Evolutionary conservation across 92 coral and sea anemone species (phyloP), one percentile per base, ranked within the genome.

Genomic region (Zoanthus gigantus): DNA sequence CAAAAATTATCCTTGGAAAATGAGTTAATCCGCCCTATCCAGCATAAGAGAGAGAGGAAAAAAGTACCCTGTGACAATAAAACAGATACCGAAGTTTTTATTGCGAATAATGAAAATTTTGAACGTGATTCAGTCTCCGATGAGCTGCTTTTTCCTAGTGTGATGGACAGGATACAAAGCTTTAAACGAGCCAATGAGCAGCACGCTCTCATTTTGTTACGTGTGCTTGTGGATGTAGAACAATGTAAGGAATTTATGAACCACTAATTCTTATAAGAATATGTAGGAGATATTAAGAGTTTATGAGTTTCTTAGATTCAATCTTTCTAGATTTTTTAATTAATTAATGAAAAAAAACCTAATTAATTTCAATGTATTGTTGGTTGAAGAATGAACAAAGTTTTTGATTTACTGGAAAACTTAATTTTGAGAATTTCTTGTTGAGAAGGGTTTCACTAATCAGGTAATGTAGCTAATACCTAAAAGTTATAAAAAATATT

Each of bases 141-240:
- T 28, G 46, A 81, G 16, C 13, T n/a, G 9, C 69, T 77, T 0
- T 73, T 78, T 23, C 88, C 91, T 0, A 83, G 81, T 45, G 86
- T 89, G 30, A 76, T 77, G 89, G 88, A 81, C 32, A 77, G 93
- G 52, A 47, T 91, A 31, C 84, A 83, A 47, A 87, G 83, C 79
- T 91, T 91, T 28, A 90, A 83, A 74, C 79, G 56, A 77, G 88
- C 78, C 66, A 91, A 91, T 44, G 93, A 91, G 15, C 93, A 91
- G 45, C 93, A 91, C 46, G 86, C 86, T 34, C n/a, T 73, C 29
- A 31, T 88, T 69, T 16, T 91, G 54, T 76, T 90, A 28, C 86
- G 81, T 34, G 93, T 88, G 17, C 53, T 91, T 30, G 72, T 78
- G 31, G 91, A 91, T 71, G 83, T 91, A 4, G 89, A 91, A 68